Conservation (phyloP, 2,888 invertebrate species). For the Cantharis lateralis region DNA sequence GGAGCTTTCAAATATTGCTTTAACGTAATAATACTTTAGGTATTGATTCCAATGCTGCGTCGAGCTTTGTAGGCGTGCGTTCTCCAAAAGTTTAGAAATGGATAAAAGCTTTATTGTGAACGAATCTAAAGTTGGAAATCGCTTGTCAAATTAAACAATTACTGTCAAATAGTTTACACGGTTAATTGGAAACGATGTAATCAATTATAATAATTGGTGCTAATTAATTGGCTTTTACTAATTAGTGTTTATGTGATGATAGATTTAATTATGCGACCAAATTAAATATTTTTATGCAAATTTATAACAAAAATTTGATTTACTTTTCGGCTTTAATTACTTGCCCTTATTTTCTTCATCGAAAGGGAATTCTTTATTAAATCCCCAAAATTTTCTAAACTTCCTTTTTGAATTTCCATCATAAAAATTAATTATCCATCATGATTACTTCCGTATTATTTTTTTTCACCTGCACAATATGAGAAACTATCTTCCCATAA, state of each 20-base stretch:
- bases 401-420: not conserved
- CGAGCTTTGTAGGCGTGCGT: slow-evolving; percentile 20
- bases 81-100: slow-evolving; percentile 18
- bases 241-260: slow-evolving; percentile 28
- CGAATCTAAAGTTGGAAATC: slow-evolving; percentile 33
- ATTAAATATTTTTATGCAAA: not conserved
- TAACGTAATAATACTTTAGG: slow-evolving; percentile 24
- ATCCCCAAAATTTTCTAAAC: not conserved
- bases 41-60: slow-evolving; percentile 21
- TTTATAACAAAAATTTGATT: not conserved
- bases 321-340: not conserved
- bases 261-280: slow-evolving; percentile 20
- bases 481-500: too few species aligned
- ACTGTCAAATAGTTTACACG: slow-evolving; percentile 54
- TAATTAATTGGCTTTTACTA: slow-evolving; percentile 54
- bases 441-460: not conserved
- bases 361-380: not conserved
- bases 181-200: slow-evolving; percentile 57
- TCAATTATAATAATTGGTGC: slow-evolving; percentile 57
- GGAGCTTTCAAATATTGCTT: slow-evolving; percentile 55
- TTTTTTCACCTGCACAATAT: not conserved
- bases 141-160: slow-evolving; percentile 45
- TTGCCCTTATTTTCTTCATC: not conserved
- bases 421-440: not conserved
- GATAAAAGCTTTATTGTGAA: slow-evolving; percentile 30